These are phyloP conservation scores for Limnothrissa miodon DNA, from an alignment of 2,113 vertebrate species.

Conservation along the genomic window DNA sequence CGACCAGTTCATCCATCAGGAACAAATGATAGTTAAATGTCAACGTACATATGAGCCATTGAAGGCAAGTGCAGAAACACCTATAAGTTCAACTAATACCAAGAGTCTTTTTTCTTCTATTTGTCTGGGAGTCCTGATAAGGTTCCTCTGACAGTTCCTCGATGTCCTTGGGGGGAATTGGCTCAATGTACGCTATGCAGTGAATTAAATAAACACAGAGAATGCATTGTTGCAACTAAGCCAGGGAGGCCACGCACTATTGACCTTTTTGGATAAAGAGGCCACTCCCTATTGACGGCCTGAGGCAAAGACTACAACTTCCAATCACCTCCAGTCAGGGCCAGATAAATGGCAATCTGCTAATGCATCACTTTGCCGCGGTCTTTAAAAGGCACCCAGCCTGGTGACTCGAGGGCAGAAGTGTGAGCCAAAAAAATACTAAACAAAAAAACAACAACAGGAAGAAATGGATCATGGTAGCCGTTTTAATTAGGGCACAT, in stretches of 20 bases:
- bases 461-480: background rate
- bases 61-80: background rate
- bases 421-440: background rate
- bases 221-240: background rate
- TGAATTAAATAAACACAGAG: background rate
- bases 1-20: background rate
- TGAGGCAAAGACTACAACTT: background rate
- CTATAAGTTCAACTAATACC: background rate
- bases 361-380: background rate
- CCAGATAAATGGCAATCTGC: background rate
- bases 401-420: background rate
- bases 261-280: background rate
- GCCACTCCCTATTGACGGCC: background rate
- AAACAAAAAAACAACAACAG: background rate
- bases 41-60: background rate
- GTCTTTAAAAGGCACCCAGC: background rate
- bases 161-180: background rate
- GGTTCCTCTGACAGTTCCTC: background rate
- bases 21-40: background rate
- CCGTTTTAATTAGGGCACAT: background rate
- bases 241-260: background rate
- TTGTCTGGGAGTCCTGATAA: background rate
- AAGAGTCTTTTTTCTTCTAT: background rate
- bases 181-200: background rate
- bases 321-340: background rate